Evolutionary conservation across 2,888 invertebrate species (phyloP), one percentile per base, ranked within the genome.

Genomic region (Diarsia dahlii): DNA sequence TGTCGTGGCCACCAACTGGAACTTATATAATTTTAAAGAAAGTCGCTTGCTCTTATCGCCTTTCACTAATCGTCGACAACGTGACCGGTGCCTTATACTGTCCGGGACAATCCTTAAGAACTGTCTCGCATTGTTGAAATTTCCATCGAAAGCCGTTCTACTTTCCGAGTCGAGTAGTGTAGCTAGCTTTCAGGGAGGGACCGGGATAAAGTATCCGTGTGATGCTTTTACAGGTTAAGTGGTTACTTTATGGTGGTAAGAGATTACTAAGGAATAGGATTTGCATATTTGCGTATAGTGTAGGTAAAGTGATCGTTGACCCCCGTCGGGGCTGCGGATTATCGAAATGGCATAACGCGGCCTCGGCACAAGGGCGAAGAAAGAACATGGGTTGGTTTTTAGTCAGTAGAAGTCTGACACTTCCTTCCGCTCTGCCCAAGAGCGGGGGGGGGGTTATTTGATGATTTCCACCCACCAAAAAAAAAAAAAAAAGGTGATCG

Each of bases 61-160:
- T 23, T 45, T 23, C 3, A 9, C 1, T 23, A 13, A 45, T 45
- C 63, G 63, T 12, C 8, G 9, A 23, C 63, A 5, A 1, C 6
- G 63, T n/a, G 45, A 63, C 45, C 20, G 0, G 1, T 45, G 45
- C 63, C 45, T 84, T 81, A 87, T 81, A 69, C 77, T 85, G 81
- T 82, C 77, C 72, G 70, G 54, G 67, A 81, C 85, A 82, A 87
- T 85, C 76, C 78, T 80, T 73, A 76, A 82, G 87, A 85, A 80
- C 84, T 76, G 77, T 76, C 77, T 46, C 39, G 81, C 71, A 86
- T 87, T 87, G 87, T 87, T 82, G 80, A 71, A 76, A 78, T 85
- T 80, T 87, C 71, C 78, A 87, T 87, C 87, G 84, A 79, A 84
- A 85, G 80, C 75, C 62, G 85, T 66, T 69, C 86, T 80, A 86